A percentile compares a stretch with the other conserved stretches of the same genome.
Evolutionary conservation across 1,140 invertebrate genomes (phyloP).

Genomic region (Conus ventricosus): DNA sequence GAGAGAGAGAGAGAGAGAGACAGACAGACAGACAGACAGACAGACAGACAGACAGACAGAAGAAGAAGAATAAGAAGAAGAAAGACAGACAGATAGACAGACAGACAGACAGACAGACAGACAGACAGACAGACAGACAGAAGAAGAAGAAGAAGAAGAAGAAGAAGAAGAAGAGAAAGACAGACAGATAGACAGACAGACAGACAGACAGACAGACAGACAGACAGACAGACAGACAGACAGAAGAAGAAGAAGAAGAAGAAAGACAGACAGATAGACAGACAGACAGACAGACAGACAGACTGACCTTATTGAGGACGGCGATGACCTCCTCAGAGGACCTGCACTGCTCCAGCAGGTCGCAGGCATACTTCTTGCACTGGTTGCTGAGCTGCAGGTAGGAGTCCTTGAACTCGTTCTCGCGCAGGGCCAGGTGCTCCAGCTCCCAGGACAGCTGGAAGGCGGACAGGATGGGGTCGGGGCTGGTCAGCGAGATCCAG

Average conservation of each 20-base stretch:
- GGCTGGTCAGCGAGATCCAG: slow-evolving; percentile 81
- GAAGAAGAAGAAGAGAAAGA: no score
- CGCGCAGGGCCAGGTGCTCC: slow-evolving; percentile 67
- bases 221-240: no score
- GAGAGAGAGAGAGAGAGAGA: no score
- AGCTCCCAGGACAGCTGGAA: slow-evolving; percentile 80
- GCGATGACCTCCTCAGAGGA: slow-evolving; percentile 73
- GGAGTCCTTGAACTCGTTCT: slow-evolving; percentile 78
- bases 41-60: no score
- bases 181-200: no score
- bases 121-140: background rate
- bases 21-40: no score
- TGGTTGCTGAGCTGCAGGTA: slow-evolving; percentile 78
- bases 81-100: no score
- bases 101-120: background rate
- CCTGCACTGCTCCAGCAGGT: slow-evolving; percentile 72
- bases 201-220: no score
- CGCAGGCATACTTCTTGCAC: slow-evolving; percentile 75
- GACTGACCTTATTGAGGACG: slow-evolving; percentile 66
- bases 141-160: background rate
- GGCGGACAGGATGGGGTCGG: slow-evolving; percentile 82
- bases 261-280: background rate
- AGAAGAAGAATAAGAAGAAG: no score
- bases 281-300: background rate
- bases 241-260: background rate